Conservation (phyloP, 2,113 vertebrate species). For the Aphelocoma coerulescens region DNA sequence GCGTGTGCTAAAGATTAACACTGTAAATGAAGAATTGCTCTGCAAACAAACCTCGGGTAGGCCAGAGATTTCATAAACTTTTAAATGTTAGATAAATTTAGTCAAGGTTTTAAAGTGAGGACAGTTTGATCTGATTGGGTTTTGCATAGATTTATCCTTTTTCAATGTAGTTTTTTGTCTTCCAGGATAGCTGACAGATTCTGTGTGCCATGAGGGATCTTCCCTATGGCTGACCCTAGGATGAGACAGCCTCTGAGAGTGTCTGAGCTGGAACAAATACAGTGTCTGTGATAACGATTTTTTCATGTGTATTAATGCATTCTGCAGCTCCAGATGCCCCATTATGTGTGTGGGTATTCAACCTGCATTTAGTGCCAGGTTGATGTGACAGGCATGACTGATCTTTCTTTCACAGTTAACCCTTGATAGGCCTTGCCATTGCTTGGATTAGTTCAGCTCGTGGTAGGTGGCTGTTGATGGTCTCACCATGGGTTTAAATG, state of each 20-base stretch:
- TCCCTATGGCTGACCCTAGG: background rate
- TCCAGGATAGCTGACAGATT: background rate
- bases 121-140: background rate
- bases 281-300: background rate
- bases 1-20: slow-evolving; percentile 50
- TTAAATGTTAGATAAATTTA: background rate
- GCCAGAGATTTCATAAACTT: background rate
- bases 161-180: background rate
- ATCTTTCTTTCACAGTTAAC: background rate
- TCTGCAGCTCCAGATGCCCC: background rate
- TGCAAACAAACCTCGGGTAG: slow-evolving; percentile 3
- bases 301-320: background rate
- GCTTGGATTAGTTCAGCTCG: background rate
- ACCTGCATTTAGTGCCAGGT: background rate
- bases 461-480: background rate
- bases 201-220: background rate
- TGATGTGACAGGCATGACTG: background rate
- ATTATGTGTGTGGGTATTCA: background rate
- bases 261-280: background rate
- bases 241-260: background rate
- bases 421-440: background rate
- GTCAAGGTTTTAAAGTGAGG: background rate
- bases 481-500: background rate
- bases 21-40: slow-evolving; percentile 26
- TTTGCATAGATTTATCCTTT: background rate